Percentiles rank a stretch among this genome's conserved stretches.
phyloP scores from a whole-genome alignment of 2,888 invertebrate genomes.

The Myopa tessellatipennis region DNA sequence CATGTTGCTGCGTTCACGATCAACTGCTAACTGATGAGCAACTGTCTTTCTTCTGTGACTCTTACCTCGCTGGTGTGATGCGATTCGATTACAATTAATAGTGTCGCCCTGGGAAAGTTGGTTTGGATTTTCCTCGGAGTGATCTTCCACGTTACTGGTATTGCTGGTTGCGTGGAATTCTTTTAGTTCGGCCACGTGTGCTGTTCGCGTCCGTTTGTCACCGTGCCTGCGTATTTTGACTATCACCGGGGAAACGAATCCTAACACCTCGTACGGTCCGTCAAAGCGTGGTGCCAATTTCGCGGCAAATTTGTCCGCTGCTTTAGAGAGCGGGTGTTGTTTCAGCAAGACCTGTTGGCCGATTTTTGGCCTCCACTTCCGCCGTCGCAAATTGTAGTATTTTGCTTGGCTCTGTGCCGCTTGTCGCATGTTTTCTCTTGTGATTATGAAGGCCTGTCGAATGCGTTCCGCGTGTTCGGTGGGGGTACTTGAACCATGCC shows the following conservation, averaged over 20 bases:
- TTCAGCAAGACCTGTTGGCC: not conserved
- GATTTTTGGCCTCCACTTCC: not conserved
- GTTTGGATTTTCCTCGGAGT: too few species aligned
- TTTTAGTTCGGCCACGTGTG: not conserved
- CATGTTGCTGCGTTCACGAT: too few species aligned
- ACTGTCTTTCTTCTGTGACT: too few species aligned
- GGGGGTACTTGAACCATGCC: not conserved
- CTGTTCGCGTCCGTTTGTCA: not conserved
- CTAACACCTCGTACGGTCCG: not conserved
- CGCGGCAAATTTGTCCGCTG: slow-evolving; percentile 7
- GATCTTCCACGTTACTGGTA: too few species aligned
- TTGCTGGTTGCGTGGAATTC: too few species aligned
- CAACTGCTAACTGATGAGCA: too few species aligned
- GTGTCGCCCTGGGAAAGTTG: too few species aligned
- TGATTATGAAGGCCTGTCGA: not conserved
- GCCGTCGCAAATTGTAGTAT: not conserved
- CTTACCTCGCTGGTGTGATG: too few species aligned
- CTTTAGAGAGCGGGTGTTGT: not conserved
- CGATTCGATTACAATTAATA: too few species aligned
- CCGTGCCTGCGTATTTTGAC: not conserved
- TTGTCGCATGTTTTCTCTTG: not conserved
- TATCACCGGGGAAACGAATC: not conserved
- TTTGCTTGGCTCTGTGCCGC: not conserved
- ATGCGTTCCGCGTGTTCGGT: slow-evolving; percentile 15
- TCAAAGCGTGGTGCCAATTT: not conserved